phyloP scores from a whole-genome alignment of 2,888 invertebrate species.

The Calameuta filiformis region DNA sequence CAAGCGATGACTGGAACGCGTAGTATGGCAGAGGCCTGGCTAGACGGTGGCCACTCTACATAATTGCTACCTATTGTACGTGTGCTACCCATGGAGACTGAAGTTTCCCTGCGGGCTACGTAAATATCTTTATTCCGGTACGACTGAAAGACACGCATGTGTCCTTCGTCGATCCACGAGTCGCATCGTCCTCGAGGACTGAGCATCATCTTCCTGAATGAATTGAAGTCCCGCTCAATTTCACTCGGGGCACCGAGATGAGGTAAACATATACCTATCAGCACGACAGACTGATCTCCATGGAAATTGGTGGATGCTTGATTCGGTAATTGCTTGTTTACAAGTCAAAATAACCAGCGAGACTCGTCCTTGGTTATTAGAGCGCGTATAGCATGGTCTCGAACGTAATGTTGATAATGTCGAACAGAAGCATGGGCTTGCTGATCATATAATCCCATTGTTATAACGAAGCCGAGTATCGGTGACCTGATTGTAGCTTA shows the following conservation, averaged over 20 bases:
- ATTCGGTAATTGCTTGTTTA: constrained; percentile 45
- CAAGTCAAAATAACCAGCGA: constrained; percentile 39
- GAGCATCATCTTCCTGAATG: not conserved
- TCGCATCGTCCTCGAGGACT: too few species aligned
- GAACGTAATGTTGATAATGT: too few species aligned
- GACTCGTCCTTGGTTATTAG: too few species aligned
- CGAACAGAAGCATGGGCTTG: constrained; percentile 20
- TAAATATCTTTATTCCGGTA: too few species aligned
- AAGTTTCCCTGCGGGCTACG: too few species aligned
- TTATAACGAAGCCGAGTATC: constrained; percentile 41
- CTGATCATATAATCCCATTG: constrained; percentile 50
- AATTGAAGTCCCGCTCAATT: constrained; percentile 14
- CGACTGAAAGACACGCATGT: too few species aligned
- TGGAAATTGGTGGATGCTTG: constrained; percentile 6
- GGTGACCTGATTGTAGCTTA: constrained; percentile 49
- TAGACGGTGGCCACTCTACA: constrained; percentile 51
- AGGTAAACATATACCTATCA: not conserved
- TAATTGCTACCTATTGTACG: constrained; percentile 50
- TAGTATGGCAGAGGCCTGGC: constrained; percentile 25
- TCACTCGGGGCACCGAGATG: not conserved
- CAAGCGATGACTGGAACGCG: constrained; percentile 43
- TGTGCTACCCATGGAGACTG: too few species aligned
- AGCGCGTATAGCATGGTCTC: too few species aligned
- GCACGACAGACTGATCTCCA: too few species aligned
- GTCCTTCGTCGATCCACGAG: too few species aligned